Conservation (phyloP, 2,888 invertebrate species). For the Netelia inedita region DNA sequence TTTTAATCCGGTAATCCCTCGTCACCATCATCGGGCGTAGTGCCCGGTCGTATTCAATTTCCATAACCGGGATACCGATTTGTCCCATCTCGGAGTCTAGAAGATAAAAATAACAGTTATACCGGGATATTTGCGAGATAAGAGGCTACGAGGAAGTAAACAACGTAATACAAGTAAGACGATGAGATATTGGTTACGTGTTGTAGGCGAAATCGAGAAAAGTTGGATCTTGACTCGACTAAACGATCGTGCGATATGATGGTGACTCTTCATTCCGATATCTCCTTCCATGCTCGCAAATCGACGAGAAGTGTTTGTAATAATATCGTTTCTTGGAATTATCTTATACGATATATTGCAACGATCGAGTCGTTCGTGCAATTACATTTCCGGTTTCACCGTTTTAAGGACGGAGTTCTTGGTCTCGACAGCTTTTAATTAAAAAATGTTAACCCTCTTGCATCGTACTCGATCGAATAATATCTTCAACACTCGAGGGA, state of each 20-base stretch:
- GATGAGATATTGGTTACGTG: constrained; percentile 53
- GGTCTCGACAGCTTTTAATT: constrained; percentile 15
- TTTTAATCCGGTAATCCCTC: constrained; percentile 31
- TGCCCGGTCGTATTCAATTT: constrained; percentile 71
- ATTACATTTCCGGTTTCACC: constrained; percentile 57
- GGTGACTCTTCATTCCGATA: constrained; percentile 38
- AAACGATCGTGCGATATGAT: constrained; percentile 52
- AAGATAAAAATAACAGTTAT: constrained; percentile 40
- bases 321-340: constrained; percentile 55
- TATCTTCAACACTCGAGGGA: constrained; percentile 28
- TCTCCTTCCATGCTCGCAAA: constrained; percentile 41
- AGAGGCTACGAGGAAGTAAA: constrained; percentile 20
- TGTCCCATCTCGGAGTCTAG: constrained; percentile 67
- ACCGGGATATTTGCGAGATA: constrained; percentile 47
- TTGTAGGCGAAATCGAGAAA: constrained; percentile 30
- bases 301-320: constrained; percentile 27
- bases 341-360: constrained; percentile 22
- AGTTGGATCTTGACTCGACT: constrained; percentile 39
- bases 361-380: constrained; percentile 49
- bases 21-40: constrained; percentile 14
- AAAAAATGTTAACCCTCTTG: constrained; percentile 36
- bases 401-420: constrained; percentile 19
- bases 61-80: constrained; percentile 77
- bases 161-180: constrained; percentile 28
- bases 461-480: constrained; percentile 16